phyloP scores from a whole-genome alignment of 2,113 vertebrate species.

The Numenius arquata region DNA sequence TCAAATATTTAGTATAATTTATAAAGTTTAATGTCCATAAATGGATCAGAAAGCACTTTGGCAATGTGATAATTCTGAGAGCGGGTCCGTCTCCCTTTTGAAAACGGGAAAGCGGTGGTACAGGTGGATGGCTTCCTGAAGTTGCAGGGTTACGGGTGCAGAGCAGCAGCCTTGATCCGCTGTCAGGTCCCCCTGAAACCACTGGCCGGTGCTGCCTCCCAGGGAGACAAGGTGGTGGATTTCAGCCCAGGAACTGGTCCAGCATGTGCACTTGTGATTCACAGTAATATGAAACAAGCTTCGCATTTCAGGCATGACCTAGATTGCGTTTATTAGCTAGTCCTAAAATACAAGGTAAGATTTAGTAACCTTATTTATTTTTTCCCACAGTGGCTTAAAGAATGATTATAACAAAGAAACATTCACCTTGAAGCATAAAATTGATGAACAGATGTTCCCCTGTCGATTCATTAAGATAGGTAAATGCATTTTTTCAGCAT shows the following conservation, averaged over 20 bases:
- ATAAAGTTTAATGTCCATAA: neutral
- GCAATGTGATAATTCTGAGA: neutral
- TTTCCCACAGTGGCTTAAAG: slow-evolving; percentile 92
- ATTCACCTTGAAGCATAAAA: slow-evolving; percentile 99
- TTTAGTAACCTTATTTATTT: slow-evolving; percentile 70
- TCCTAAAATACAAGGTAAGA: slow-evolving; percentile 65
- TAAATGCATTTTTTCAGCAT: slow-evolving; percentile 77
- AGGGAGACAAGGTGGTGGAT: slow-evolving; percentile 2
- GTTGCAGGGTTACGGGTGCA: too few species aligned
- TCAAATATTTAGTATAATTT: neutral
- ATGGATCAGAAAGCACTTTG: neutral
- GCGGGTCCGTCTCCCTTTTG: too few species aligned
- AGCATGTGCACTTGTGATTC: neutral
- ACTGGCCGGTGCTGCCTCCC: neutral
- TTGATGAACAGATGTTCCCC: slow-evolving; percentile 99
- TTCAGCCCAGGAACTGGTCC: slow-evolving; percentile 30
- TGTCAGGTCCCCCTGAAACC: neutral
- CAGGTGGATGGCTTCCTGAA: too few species aligned
- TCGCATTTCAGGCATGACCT: slow-evolving; percentile 52
- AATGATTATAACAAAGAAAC: slow-evolving; percentile 99
- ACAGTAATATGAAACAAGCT: slow-evolving; percentile 5
- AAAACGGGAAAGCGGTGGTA: too few species aligned
- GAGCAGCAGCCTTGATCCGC: too few species aligned
- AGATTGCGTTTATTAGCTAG: slow-evolving; percentile 54
- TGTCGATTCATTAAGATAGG: slow-evolving; percentile 99